Base-by-base conservation (phyloP, 2,888 invertebrate species). In the Tenthredo notha region DNA sequence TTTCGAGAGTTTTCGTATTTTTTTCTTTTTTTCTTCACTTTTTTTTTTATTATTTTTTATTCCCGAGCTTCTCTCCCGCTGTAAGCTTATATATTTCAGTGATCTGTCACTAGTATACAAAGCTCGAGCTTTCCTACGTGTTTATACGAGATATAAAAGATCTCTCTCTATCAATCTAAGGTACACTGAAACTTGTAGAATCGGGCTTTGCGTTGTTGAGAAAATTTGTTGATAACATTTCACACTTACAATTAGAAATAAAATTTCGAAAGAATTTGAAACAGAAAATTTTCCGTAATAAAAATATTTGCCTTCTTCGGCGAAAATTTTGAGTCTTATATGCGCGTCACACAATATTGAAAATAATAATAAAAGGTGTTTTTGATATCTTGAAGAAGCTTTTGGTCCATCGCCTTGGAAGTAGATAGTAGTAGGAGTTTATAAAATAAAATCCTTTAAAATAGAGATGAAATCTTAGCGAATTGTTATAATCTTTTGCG, bases 401-500 rank as follows among this genome's bases (percentile, higher is more conserved):
- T 67, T 67, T 33, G 29, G 29, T 67, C 33, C 9, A 67, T 29
- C 67, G 4, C 67, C 67, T 61, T 6, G 67, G 29, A 6, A 18
- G 10, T 9, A 74, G 43, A n/a, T 18, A n/a, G 37, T n/a, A 2
- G 18, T n/a, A 37, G 33, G 43, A 43, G 43, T 43, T 54, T 10
- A 84, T 50, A 50, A 78, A 61, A 21, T 50, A 25, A 40, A 74
- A 74, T 74, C n/a, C n/a, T 40, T 43, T 15, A 74, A 74, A 74
- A 58, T 18, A 18, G 50, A 78, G 74, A 86, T 70, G 65, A 86
- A 58, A 83, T 80, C 70, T 67, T 84, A 75, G 85, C 84, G 86
- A 88, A 88, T 87, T 85, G 86, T 87, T 85, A 84, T 86, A 87
- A 87, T 88, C 86, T 86, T 84, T 58, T 72, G 83, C 7, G n/a